Percentiles rank a stretch among this genome's conserved stretches.
Conservation (phyloP, 2,797 vertebrate species). For the Cynodonichthys magdalenae region DNA sequence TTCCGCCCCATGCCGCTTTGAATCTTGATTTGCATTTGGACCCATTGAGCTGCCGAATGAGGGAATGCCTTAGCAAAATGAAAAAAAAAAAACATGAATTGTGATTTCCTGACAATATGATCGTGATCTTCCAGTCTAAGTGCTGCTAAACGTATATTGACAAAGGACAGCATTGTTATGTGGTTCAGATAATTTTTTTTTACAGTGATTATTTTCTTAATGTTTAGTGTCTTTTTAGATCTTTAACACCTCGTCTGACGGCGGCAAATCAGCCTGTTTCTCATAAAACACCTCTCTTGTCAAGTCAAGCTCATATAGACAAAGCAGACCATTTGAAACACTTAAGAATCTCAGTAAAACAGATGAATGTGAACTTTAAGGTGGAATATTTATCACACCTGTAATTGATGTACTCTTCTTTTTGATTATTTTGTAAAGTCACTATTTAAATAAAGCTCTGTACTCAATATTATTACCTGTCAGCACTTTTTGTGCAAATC, state of each 20-base stretch:
- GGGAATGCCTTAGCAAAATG: constrained; percentile 9
- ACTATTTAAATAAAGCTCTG: constrained; percentile 98
- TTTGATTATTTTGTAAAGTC: constrained; percentile 85
- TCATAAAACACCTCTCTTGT: constrained; percentile 17
- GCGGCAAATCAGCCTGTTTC: constrained; percentile 36
- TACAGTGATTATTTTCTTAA: constrained; percentile 11
- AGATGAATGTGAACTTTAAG: constrained; percentile 87
- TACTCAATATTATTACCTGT: constrained; percentile 73
- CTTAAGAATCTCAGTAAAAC: constrained; percentile 44
- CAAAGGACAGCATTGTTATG: constrained; percentile 28
- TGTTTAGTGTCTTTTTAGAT: constrained; percentile 16
- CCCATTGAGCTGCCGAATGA: constrained; percentile 28
- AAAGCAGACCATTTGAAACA: constrained; percentile 38
- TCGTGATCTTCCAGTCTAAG: constrained; percentile 27
- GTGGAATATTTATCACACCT: constrained; percentile 96
- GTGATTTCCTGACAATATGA: constrained; percentile 20
- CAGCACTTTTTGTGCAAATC: constrained; percentile 16
- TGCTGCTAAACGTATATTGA: constrained; percentile 24
- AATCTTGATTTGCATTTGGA: constrained; percentile 77
- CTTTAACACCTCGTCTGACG: constrained; percentile 28
- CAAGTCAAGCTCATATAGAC: constrained; percentile 37
- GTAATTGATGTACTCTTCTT: constrained; percentile 93
- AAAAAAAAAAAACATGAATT: constrained; percentile 14
- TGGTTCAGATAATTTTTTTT: not conserved
- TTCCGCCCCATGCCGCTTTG: constrained; percentile 72